A percentile compares a stretch with the other conserved stretches of the same genome.
These are phyloP conservation scores for Microctenopoma stevenorrisi DNA, from an alignment of 2,797 vertebrate genomes.

Conservation along the genomic window DNA sequence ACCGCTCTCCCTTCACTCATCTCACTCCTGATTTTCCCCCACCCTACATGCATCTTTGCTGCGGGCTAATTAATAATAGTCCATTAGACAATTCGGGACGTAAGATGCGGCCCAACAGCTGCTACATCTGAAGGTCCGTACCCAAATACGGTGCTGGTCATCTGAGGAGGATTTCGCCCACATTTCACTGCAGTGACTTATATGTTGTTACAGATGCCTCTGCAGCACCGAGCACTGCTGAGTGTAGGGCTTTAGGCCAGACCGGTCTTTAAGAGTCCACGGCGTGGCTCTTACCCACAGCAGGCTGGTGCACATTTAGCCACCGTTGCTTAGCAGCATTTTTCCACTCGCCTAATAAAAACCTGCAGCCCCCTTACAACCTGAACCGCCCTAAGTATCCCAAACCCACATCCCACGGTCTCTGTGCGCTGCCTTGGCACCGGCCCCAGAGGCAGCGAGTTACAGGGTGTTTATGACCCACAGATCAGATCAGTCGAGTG, in stretches of 20 bases:
- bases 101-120: constrained; percentile 36
- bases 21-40: constrained; percentile 13
- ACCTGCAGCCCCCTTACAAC: constrained; percentile 35
- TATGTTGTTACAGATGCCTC: constrained; percentile 66
- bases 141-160: constrained; percentile 33
- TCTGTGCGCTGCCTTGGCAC: constrained; percentile 54
- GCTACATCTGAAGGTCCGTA: constrained; percentile 36
- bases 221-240: constrained; percentile 60
- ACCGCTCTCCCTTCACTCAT: constrained; percentile 8
- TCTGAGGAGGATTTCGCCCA: constrained; percentile 43
- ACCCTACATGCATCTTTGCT: neutral
- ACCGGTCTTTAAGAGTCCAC: constrained; percentile 69
- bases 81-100: constrained; percentile 17
- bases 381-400: constrained; percentile 25
- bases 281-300: constrained; percentile 72
- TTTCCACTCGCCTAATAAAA: constrained; percentile 39
- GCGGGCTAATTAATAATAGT: neutral
- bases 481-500: constrained; percentile 68
- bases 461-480: constrained; percentile 76
- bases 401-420: constrained; percentile 51
- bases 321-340: constrained; percentile 80
- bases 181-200: constrained; percentile 49
- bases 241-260: constrained; percentile 58
- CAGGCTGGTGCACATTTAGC: constrained; percentile 59
- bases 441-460: constrained; percentile 55